A percentile compares a stretch with the other conserved stretches of the same genome.
Evolutionary conservation across 2,888 invertebrate genomes (phyloP).

Genomic region (Uloborus plumipes): DNA sequence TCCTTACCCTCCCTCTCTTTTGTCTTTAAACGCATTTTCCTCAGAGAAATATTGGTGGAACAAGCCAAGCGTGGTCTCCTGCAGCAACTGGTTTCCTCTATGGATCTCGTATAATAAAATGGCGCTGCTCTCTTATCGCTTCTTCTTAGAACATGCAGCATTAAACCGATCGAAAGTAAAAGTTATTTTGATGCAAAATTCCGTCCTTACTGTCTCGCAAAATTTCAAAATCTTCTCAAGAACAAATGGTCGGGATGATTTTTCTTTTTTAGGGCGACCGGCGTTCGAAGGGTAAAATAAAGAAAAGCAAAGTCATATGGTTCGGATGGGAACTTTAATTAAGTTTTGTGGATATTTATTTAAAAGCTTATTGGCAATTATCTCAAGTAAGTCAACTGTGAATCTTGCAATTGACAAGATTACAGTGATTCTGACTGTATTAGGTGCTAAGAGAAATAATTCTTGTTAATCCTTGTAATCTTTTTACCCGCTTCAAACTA

Average conservation of each 20-base stretch:
- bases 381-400: conserved; percentile 37
- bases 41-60: not conserved
- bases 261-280: conserved; percentile 1
- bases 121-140: conserved; percentile 5
- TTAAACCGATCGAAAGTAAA: conserved; percentile 7
- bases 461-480: too few relatives aligned
- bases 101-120: conserved; percentile 26
- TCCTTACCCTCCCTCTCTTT: not conserved
- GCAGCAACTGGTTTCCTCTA: conserved; percentile 29
- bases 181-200: conserved; percentile 16
- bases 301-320: conserved; percentile 55
- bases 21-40: not conserved
- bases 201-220: conserved; percentile 7
- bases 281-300: conserved; percentile 19
- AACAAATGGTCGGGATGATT: conserved; percentile 41
- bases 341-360: conserved; percentile 37
- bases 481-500: too few relatives aligned
- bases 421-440: not conserved
- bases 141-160: not conserved
- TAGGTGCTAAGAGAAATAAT: too few relatives aligned
- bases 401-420: conserved; percentile 45
- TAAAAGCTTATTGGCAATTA: conserved; percentile 50
- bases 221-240: conserved; percentile 33
- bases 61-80: conserved; percentile 6
- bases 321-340: conserved; percentile 44